Conservation (phyloP, 2,113 vertebrate genomes). For the Hippocampus zosterae region DNA sequence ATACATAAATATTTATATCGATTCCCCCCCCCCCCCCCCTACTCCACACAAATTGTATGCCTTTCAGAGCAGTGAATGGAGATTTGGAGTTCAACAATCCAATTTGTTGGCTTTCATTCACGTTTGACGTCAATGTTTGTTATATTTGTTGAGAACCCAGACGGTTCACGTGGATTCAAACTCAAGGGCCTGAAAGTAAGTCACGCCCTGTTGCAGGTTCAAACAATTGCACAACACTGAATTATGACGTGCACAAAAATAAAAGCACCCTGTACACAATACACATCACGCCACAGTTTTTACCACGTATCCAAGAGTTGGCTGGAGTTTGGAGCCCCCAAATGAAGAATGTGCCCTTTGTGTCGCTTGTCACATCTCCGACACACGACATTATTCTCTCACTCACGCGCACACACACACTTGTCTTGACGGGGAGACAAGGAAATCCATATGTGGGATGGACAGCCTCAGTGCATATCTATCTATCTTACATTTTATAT, state of each 20-base stretch:
- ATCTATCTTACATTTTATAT: constrained; percentile 21
- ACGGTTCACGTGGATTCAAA: background rate
- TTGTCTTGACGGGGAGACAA: background rate
- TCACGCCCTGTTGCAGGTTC: background rate
- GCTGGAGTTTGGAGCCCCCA: constrained; percentile 9
- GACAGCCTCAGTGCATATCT: constrained; percentile 49
- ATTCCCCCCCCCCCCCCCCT: no score
- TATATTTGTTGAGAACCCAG: background rate
- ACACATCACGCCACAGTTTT: constrained; percentile 59
- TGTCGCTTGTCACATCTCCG: background rate
- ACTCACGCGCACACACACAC: background rate
- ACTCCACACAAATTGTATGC: constrained; percentile 50
- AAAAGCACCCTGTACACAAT: constrained; percentile 52
- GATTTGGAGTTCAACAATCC: constrained; percentile 20
- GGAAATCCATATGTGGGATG: constrained; percentile 14
- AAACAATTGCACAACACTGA: constrained; percentile 28
- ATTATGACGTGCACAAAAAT: constrained; percentile 23
- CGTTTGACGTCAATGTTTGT: background rate
- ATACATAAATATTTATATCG: constrained; percentile 29
- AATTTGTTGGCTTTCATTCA: background rate
- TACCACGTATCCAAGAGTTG: constrained; percentile 47
- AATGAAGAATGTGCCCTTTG: constrained; percentile 32
- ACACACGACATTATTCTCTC: background rate
- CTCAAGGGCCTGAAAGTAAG: background rate
- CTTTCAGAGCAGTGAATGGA: constrained; percentile 25